phyloP scores from a whole-genome alignment of 2,113 vertebrate genomes.

The Ptilonorhynchus violaceus region DNA sequence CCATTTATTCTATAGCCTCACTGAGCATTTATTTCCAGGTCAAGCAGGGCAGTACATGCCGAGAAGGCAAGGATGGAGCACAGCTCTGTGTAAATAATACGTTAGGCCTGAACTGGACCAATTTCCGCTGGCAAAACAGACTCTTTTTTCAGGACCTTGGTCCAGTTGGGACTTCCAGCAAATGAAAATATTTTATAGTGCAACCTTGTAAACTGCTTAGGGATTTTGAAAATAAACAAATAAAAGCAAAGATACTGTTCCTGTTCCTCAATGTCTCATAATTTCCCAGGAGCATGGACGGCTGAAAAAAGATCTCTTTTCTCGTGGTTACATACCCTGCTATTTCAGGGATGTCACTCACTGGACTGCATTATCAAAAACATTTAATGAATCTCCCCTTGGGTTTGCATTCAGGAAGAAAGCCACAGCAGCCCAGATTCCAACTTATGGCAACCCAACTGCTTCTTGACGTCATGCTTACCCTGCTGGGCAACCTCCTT shows the following conservation, averaged over 20 bases:
- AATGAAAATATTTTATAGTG: slow-evolving; percentile 10
- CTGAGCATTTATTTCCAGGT: slow-evolving; percentile 42
- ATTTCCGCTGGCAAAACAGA: slow-evolving; percentile 14
- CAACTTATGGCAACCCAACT: neutral
- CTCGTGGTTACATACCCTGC: neutral
- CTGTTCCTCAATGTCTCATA: neutral
- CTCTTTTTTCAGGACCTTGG: neutral
- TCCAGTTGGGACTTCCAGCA: slow-evolving; percentile 2
- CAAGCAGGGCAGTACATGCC: neutral
- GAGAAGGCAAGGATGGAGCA: slow-evolving; percentile 7
- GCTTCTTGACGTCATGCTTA: neutral
- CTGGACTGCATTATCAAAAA: neutral
- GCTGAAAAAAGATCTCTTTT: neutral
- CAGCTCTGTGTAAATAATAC: slow-evolving; percentile 21
- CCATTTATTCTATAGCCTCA: slow-evolving; percentile 23
- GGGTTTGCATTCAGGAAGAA: neutral
- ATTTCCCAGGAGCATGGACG: neutral
- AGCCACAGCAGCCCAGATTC: neutral
- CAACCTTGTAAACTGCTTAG: slow-evolving; percentile 23
- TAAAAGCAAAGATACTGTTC: neutral
- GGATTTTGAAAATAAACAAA: slow-evolving; percentile 8
- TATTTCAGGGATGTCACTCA: neutral
- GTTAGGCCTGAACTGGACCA: neutral
- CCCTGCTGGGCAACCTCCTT: neutral
- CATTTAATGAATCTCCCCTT: neutral